Evolutionary conservation across 2,113 vertebrate species (phyloP), one percentile per base, ranked within the genome.

Genomic region (Prionailurus viverrinus): DNA sequence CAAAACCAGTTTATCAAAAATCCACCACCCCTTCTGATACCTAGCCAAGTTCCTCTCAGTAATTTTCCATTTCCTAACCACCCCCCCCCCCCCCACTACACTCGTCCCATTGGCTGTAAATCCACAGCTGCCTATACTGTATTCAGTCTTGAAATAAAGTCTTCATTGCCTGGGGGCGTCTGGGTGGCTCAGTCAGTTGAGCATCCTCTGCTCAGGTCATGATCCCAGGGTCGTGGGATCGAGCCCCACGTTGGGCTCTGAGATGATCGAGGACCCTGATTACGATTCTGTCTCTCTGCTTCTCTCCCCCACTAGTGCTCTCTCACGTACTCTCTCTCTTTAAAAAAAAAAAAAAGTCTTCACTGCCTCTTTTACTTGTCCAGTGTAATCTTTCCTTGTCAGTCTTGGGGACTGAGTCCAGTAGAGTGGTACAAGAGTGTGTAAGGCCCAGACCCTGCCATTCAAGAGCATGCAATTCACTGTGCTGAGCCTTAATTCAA

Each of bases 341-440:
- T 8, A 61, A 61, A 61, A 23, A 51, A 51, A 13, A 51, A 58
- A 58, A 61, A 65, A 29, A 29, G 63, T 51, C 48, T 69, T 89
- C 12, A 7, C 33, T 74, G 63, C 33, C 68, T 74, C 18, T 73
- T 89, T 41, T 74, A 63, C 33, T 65, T 94, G 41, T 41, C 83
- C 48, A 16, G 55, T 65, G 16, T 41, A 87, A 63, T 79, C 91
- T 95, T 39, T 95, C 33, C 80, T 92, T 88, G 84, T 55, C 36
- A 92, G 76, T 80, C 80, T 66, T 45, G 55, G 41, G 7, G 29
- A 90, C 45, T 68, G 36, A 76, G 36, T 36, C 51, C 11, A 10
- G 10, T 71, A 25, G 80, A 41, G 29, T 69, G 58, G 31, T 76
- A 85, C 45, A 66, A 66, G 39, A 63, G 33, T 16, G 2, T 86